Evolutionary conservation across 1,140 invertebrate species (phyloP), one percentile per base, ranked within the genome.

Genomic region (Apis florea): DNA sequence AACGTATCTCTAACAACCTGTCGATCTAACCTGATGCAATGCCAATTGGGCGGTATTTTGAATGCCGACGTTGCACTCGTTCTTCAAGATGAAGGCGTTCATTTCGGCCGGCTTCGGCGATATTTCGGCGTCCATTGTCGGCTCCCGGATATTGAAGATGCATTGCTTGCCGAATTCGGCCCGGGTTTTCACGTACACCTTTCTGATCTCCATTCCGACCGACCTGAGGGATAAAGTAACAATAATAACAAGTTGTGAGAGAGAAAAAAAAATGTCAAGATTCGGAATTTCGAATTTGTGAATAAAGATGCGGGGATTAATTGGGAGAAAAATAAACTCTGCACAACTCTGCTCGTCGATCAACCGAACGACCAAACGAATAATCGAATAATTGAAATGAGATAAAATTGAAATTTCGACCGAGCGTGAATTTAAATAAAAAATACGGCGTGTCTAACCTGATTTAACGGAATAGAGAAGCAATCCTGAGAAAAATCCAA

Each of bases 41-140:
- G 96, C 95, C 87, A 95, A 95, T 85, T 94, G 94, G 59, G 93
- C 93, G 5, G 95, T 94, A 86, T 95, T 95, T 92, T 97, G 96
- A 74, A 94, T 93, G 12, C 87, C 93, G 56, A 94, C 91, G 89
- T 96, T 91, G 15, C 96, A 95, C 1, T 95, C 95, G 91, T 96
- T 96, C 85, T 95, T 94, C 47, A 95, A 92, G 74, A 97, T 95
- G 88, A 96, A 98, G 90, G 97, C 94, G 64, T 95, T 95, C 82
- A 95, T 94, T 24, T 95, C 84, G 13, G 94, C 93, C 19, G 95
- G 94, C 93, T 98, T 95, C 24, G 96, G 95, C 5, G 93, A 91
- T 86, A 97, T 96, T 88, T 96, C 95, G 56, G 96, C 95, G 79
- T 96, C 94, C 26, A 97, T 89, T 78, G 96, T 95, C 2, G 96